phyloP scores from a whole-genome alignment of 2,888 invertebrate genomes.

The Athrips mouffetella region DNA sequence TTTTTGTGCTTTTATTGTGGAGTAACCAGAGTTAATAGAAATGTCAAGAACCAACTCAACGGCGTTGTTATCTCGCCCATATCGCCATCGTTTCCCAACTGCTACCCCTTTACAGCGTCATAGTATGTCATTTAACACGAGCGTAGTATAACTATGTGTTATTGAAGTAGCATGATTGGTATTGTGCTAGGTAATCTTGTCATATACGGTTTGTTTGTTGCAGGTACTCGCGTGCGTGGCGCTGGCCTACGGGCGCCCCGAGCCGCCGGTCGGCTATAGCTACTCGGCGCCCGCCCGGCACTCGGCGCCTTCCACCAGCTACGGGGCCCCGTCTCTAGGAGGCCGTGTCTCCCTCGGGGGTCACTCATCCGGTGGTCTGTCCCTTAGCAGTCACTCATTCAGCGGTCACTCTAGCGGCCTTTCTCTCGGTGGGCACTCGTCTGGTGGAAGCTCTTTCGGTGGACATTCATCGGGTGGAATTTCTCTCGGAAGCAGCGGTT shows the following conservation, averaged over 20 bases:
- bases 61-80: too few relatives aligned
- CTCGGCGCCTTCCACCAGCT: conserved; percentile 46
- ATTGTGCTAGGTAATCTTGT: too few relatives aligned
- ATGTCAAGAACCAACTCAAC: not conserved
- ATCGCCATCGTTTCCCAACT: too few relatives aligned
- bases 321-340: conserved; percentile 43
- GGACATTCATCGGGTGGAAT: conserved; percentile 31
- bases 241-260: conserved; percentile 67
- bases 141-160: too few relatives aligned
- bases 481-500: conserved; percentile 43
- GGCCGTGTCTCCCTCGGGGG: conserved; percentile 49
- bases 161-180: too few relatives aligned
- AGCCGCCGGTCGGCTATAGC: conserved; percentile 73
- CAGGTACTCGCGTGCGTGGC: conserved; percentile 73
- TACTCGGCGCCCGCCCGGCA: conserved; percentile 60
- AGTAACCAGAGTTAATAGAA: too few relatives aligned
- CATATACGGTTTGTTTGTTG: conserved; percentile 40
- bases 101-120: too few relatives aligned
- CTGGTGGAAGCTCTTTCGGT: conserved; percentile 37
- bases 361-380: conserved; percentile 41
- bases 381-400: conserved; percentile 37
- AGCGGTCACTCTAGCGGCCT: conserved; percentile 34
- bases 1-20: too few relatives aligned
- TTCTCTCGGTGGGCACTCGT: conserved; percentile 58
- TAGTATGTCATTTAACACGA: too few relatives aligned